Percentiles rank a stretch among this genome's conserved stretches.
These are phyloP conservation scores for Atlantisia rogersi DNA, from an alignment of 2,113 vertebrate genomes.

Conservation along the genomic window DNA sequence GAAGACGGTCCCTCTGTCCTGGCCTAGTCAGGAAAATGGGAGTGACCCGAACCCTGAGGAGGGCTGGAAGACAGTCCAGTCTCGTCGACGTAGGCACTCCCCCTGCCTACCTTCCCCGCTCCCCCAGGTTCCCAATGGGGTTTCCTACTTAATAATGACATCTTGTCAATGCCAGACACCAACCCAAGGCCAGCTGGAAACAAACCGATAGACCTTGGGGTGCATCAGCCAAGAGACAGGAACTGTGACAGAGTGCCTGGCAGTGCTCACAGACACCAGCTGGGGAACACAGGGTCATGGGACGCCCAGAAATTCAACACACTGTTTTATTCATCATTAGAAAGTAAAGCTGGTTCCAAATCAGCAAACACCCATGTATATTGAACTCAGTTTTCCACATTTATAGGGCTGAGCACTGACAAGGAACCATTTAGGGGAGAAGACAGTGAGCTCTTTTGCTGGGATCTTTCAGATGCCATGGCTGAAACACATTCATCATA, in stretches of 20 bases:
- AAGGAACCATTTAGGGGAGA: background rate
- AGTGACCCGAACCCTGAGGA: too few species aligned
- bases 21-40: too few species aligned
- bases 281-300: background rate
- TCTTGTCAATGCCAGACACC: background rate
- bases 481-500: background rate
- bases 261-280: background rate
- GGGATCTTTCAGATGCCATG: background rate
- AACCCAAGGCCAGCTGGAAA: background rate
- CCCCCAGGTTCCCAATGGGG: too few species aligned
- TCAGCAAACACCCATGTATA: rapidly evolving
- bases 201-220: background rate
- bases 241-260: background rate
- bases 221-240: background rate
- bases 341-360: background rate
- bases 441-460: background rate
- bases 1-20: too few species aligned
- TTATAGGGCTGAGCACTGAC: background rate
- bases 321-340: background rate
- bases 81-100: too few species aligned
- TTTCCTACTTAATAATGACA: background rate
- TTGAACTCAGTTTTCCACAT: background rate
- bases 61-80: too few species aligned
- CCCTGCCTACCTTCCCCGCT: too few species aligned
- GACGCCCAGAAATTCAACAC: background rate